Evolutionary conservation across 2,888 invertebrate species (phyloP).

Genomic region (Diaprepes abbreviatus): DNA sequence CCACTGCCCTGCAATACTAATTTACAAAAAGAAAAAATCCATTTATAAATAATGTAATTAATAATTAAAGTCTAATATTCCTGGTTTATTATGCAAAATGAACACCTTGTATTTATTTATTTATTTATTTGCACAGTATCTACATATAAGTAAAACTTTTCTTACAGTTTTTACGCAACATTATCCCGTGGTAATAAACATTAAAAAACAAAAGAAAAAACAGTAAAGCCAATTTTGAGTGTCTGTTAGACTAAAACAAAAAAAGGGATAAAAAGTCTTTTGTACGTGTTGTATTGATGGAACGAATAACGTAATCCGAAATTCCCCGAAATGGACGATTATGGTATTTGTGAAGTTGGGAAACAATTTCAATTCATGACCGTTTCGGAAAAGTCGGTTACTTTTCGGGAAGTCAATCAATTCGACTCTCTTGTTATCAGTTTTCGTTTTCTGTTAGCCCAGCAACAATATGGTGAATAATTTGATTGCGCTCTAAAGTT

Average conservation of each 20-base stretch:
- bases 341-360: constrained; percentile 55
- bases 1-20: too few species aligned
- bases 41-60: too few species aligned
- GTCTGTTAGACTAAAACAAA: constrained; percentile 21
- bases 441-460: constrained; percentile 60
- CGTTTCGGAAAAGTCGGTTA: constrained; percentile 60
- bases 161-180: not conserved
- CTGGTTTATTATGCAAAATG: too few species aligned
- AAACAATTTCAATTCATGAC: constrained; percentile 60
- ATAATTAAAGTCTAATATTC: too few species aligned
- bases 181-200: not conserved
- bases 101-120: too few species aligned
- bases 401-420: constrained; percentile 62
- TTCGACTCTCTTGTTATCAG: constrained; percentile 63
- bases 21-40: too few species aligned
- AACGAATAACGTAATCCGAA: constrained; percentile 37
- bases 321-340: constrained; percentile 52
- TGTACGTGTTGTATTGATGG: constrained; percentile 32
- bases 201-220: constrained; percentile 5
- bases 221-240: constrained; percentile 19
- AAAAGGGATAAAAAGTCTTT: constrained; percentile 21
- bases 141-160: not conserved
- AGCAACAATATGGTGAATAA: constrained; percentile 65
- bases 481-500: constrained; percentile 65
- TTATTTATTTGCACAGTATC: too few species aligned